Conservation (phyloP, 2,888 invertebrate genomes). For the Dendrolimus houi region DNA sequence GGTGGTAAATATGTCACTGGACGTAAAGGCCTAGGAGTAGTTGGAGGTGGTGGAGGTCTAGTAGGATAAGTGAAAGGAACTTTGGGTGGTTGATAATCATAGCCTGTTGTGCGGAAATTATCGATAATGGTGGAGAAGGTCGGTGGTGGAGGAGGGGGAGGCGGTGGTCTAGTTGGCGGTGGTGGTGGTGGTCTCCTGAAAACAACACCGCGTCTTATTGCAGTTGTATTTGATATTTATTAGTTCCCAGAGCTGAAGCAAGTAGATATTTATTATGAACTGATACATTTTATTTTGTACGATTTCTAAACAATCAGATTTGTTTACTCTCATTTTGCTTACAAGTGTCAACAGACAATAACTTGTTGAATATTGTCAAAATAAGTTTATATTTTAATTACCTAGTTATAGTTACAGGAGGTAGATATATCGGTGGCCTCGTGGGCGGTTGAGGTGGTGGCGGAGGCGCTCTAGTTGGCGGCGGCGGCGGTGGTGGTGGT, state of each 20-base stretch:
- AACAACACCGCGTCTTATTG: not conserved
- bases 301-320: too few relatives aligned
- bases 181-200: conserved; percentile 12
- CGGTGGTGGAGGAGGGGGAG: conserved; percentile 14
- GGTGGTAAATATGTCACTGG: conserved; percentile 15
- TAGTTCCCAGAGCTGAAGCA: too few relatives aligned
- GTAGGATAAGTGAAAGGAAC: conserved; percentile 15
- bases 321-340: too few relatives aligned
- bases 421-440: conserved; percentile 11
- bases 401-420: conserved; percentile 10
- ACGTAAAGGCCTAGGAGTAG: conserved; percentile 15
- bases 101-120: conserved; percentile 21
- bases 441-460: conserved; percentile 6
- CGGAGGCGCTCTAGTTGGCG: conserved; percentile 10
- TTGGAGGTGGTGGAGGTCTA: conserved; percentile 12
- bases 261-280: too few relatives aligned
- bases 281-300: too few relatives aligned
- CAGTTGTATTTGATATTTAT: too few relatives aligned
- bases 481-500: conserved; percentile 17
- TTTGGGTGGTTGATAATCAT: conserved; percentile 17
- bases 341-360: too few relatives aligned
- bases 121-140: conserved; percentile 18
- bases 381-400: not conserved
- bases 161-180: conserved; percentile 13
- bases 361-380: too few relatives aligned